Evolutionary conservation across 35 echinoderm and acorn worm species (phyloP), one percentile per base, ranked within the genome.

Genomic region (Patiria miniata): DNA sequence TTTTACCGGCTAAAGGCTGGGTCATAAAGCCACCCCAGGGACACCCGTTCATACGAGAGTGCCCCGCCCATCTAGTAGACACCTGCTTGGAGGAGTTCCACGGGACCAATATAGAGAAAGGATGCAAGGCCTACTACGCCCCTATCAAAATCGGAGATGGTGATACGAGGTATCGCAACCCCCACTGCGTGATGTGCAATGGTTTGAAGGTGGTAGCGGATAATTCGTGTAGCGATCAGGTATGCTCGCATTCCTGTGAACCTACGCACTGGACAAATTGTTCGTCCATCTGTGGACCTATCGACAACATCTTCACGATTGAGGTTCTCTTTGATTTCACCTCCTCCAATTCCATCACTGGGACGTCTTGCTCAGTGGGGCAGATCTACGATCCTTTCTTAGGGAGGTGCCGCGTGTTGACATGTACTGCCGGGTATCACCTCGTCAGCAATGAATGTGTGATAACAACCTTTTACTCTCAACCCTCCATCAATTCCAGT

Each of bases 321-420:
- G 82, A 61, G 36, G 54, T 37, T 84, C 22, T 84, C 51, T 84
- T 84, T 60, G 39, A 84, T 36, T 84, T 58, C 26, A 34, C 82
- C 14, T 34, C 51, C 8, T 47, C 30, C 21, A 1, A 26, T 22
- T 36, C 34, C 47, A 34, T 21, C 80, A 19, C 16, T 32, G 14
- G 40, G 6, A 58, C 34, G 14, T 23, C 51, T 60, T 84, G 82
- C 34, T 38, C 39, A n/a, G 82, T 15, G 0, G n/a, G 44, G 34
- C 29, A 53, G 17, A 58, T 61, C 29, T 84, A 84, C 59, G 82
- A 84, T 39, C 82, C 82, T 30, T 84, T 84, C 82, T 36, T 84
- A 16, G 57, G 36, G 6, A 60, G 18, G 32, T 60, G 82, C 29
- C 30, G 52, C 19, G 33, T 53, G 28, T 38, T 84, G 23, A 59